A percentile compares a stretch with the other conserved stretches of the same genome.
Conservation (phyloP, 2,888 invertebrate species). For the Vanessa cardui region DNA sequence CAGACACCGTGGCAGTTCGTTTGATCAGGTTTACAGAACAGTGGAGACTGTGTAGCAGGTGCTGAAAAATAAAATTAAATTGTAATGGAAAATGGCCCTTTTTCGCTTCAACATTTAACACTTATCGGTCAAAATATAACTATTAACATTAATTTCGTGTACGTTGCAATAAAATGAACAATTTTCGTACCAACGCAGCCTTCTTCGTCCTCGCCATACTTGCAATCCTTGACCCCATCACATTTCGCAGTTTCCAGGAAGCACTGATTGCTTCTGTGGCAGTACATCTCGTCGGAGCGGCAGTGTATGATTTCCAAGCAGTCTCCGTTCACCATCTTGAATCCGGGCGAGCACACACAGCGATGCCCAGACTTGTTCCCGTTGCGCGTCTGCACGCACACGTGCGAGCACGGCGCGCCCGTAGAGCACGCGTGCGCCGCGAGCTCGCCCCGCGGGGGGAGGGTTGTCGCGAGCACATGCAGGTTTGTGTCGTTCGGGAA, state of each 20-base stretch:
- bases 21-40: conserved; percentile 31
- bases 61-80: conserved; percentile 21
- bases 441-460: conserved; percentile 40
- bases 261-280: conserved; percentile 72
- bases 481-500: conserved; percentile 73
- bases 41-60: conserved; percentile 14
- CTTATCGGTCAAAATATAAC: no score
- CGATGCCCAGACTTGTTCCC: conserved; percentile 26
- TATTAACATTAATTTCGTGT: no score
- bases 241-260: conserved; percentile 66
- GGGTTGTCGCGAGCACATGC: conserved; percentile 55
- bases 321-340: conserved; percentile 75
- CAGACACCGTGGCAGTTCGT: conserved; percentile 39
- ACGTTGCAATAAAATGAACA: no score
- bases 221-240: conserved; percentile 79
- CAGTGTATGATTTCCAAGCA: conserved; percentile 83
- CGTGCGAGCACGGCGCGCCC: conserved; percentile 86
- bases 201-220: conserved; percentile 81
- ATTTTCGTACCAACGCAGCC: conserved; percentile 64
- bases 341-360: conserved; percentile 87
- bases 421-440: background rate
- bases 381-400: conserved; percentile 84
- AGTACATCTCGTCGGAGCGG: conserved; percentile 71
- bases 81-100: no score
- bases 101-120: no score